Percentiles rank a stretch among this genome's conserved stretches.
Evolutionary conservation across 2,797 vertebrate species (phyloP).

Genomic region (Anas bernieri): DNA sequence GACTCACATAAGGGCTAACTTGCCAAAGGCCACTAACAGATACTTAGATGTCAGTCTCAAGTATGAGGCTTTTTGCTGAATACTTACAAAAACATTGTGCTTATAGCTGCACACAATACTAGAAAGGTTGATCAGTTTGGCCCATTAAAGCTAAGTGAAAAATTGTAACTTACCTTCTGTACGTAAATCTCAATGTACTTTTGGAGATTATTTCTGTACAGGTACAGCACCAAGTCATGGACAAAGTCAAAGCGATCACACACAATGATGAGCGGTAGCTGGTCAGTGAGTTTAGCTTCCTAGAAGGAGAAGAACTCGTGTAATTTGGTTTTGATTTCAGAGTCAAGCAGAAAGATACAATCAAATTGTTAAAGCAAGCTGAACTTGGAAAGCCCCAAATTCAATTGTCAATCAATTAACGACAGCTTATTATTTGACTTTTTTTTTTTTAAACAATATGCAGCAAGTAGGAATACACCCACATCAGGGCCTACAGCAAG

Average conservation of each 20-base stretch:
- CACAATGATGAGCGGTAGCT: constrained; percentile 97
- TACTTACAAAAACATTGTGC: not conserved
- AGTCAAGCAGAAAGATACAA: constrained; percentile 16
- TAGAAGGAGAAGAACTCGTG: constrained; percentile 72
- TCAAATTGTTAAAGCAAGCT: constrained; percentile 45
- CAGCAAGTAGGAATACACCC: not conserved
- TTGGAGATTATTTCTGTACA: constrained; percentile 98
- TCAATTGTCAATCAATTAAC: not conserved
- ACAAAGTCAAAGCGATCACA: constrained; percentile 99
- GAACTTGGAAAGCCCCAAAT: constrained; percentile 48
- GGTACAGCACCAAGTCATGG: constrained; percentile 96
- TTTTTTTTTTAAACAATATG: not conserved
- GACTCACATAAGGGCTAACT: not conserved
- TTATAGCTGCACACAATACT: rapidly evolving
- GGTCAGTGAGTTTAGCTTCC: constrained; percentile 99
- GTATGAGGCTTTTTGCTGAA: not conserved
- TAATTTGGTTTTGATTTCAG: not conserved
- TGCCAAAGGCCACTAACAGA: not conserved
- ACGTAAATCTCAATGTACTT: constrained; percentile 99
- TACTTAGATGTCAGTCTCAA: not conserved
- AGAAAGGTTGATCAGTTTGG: not conserved
- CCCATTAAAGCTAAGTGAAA: not conserved
- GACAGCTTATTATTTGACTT: not conserved
- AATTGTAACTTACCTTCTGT: constrained; percentile 87
- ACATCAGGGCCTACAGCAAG: constrained; percentile 29